Conservation (phyloP, 2,888 invertebrate species). For the Cephus pulcher region DNA sequence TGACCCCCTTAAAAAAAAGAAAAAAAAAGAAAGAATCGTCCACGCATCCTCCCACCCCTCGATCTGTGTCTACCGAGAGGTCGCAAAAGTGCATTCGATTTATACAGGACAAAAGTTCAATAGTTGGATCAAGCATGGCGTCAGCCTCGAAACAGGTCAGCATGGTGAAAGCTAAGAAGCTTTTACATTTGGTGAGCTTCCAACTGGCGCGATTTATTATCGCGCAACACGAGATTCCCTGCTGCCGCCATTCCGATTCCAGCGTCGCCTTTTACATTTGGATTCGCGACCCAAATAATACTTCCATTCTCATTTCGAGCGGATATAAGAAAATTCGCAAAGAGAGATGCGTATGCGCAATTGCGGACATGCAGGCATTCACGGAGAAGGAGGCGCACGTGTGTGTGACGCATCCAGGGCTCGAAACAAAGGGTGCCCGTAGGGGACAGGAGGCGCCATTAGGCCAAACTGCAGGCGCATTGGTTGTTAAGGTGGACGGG, state of each 20-base stretch:
- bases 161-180: constrained; percentile 32
- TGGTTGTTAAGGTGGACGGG: neutral
- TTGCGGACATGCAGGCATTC: too few species aligned
- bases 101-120: neutral
- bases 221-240: neutral
- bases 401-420: neutral
- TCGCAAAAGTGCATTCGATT: neutral
- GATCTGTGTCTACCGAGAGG: neutral
- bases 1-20: too few species aligned
- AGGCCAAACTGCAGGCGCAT: neutral
- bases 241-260: neutral
- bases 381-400: too few species aligned
- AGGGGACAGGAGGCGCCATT: neutral
- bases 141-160: neutral
- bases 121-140: neutral
- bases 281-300: neutral
- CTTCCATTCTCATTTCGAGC: neutral
- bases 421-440: neutral
- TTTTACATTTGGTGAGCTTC: constrained; percentile 48
- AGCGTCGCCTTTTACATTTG: neutral
- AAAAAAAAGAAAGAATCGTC: too few species aligned
- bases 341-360: too few species aligned
- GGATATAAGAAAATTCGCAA: too few species aligned
- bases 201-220: constrained; percentile 27
- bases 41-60: neutral